Evolutionary conservation across 2,888 invertebrate genomes (phyloP), one percentile per base, ranked within the genome.

Genomic region (Patella caerulea): DNA sequence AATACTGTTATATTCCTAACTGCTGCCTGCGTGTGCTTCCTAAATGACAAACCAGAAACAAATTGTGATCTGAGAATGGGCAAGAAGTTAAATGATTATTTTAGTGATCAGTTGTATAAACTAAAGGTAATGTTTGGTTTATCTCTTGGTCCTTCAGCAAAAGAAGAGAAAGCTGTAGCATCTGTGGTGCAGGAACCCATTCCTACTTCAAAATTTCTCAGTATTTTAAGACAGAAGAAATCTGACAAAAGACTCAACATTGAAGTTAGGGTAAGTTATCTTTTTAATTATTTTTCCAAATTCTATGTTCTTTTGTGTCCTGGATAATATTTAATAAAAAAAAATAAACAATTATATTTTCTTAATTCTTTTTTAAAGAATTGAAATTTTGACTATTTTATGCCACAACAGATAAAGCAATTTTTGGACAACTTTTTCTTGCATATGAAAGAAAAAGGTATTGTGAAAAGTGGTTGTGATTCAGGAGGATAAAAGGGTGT

Each of bases 141-240:
- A 52, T 85, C 85, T 77, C 78, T 86, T 78, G 84, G 83, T 78
- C 83, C 85, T 73, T 72, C 85, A 86, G 88, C 86, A 72, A 85
- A 85, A 55, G 88, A 87, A 82, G 87, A 88, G 79, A 86, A 85
- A 79, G 87, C 87, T 0, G 85, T 88, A 19, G 84, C 84, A 14
- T 83, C 87, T 9, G 86, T 88, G 55, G 83, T 82, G 72, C 82
- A 83, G 69, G 87, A 88, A 24, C 86, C 88, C 0, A 85, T 88
- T 72, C 84, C 85, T 45, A 84, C 83, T 3, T 81, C 84, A 71
- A 84, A 86, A 77, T 88, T 88, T 77, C 79, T 87, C 59, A 82
- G 82, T 34, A 86, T 85, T 71, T 79, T 85, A 19, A 82, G 82
- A 70, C 86, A 87, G 80, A 85, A 85, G 77, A 85, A 86, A 77